phyloP scores from a whole-genome alignment of 2,113 vertebrate genomes.

The Leptosomus discolor region DNA sequence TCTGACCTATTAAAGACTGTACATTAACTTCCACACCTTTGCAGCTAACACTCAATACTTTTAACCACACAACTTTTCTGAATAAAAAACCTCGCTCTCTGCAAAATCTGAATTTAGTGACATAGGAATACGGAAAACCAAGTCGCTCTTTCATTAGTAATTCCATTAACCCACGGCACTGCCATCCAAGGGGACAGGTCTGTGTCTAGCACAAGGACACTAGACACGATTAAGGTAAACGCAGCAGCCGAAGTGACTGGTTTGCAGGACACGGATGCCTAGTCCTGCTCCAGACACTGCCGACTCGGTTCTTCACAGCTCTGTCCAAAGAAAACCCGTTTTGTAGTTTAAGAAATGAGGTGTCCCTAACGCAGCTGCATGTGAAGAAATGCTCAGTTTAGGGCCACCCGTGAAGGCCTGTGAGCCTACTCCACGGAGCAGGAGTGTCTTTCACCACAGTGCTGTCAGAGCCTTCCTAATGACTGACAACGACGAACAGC shows the following conservation, averaged over 20 bases:
- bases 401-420: rapidly evolving
- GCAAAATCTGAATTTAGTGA: not conserved
- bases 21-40: not conserved
- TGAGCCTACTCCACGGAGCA: not conserved
- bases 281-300: not conserved
- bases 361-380: not conserved
- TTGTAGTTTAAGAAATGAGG: not conserved
- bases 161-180: not conserved
- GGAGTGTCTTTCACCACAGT: not conserved
- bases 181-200: not conserved
- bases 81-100: not conserved
- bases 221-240: not conserved
- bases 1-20: not conserved
- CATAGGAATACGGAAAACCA: not conserved
- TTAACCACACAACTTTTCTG: not conserved
- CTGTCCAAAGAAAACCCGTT: not conserved
- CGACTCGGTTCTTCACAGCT: not conserved
- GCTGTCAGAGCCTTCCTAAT: not conserved
- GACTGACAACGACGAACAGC: not conserved
- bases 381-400: not conserved
- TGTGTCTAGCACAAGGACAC: not conserved
- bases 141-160: not conserved
- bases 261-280: not conserved
- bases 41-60: not conserved
- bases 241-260: not conserved